phyloP scores from a whole-genome alignment of 1,140 invertebrate species.

The Pseudobourletiella spinata region DNA sequence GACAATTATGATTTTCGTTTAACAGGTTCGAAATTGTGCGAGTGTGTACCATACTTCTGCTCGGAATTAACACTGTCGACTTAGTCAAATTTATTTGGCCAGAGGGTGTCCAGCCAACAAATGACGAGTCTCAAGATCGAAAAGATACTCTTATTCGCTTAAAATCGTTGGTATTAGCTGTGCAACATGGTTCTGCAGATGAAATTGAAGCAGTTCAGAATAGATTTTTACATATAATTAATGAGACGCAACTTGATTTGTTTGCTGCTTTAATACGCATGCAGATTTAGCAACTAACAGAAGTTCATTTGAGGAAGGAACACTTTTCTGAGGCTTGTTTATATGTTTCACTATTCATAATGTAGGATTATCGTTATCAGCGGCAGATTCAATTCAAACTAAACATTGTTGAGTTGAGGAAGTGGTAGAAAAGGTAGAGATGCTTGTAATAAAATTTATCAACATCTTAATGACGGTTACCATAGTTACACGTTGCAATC shows the following conservation, averaged over 20 bases:
- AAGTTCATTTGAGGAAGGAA: too few species aligned
- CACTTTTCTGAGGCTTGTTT: too few species aligned
- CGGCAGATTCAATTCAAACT: too few species aligned
- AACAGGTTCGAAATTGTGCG: constrained; percentile 25
- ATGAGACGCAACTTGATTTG: constrained; percentile 20
- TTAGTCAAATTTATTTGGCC: constrained; percentile 26
- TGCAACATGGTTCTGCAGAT: constrained; percentile 21
- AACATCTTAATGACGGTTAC: too few species aligned
- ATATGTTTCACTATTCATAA: too few species aligned
- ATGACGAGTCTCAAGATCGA: background rate
- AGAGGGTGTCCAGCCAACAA: background rate
- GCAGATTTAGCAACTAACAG: background rate
- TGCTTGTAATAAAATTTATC: too few species aligned
- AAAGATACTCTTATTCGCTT: constrained; percentile 8
- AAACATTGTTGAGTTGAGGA: too few species aligned
- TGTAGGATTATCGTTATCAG: too few species aligned
- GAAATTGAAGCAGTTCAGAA: constrained; percentile 19
- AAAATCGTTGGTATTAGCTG: constrained; percentile 29
- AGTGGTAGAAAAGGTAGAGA: too few species aligned
- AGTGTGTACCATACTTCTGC: constrained; percentile 28
- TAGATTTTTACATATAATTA: constrained; percentile 10
- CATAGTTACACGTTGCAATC: too few species aligned
- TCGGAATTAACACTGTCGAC: constrained; percentile 21
- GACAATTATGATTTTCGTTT: background rate
- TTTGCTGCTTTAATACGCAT: constrained; percentile 15